These are phyloP conservation scores for Phoxinus phoxinus DNA, from an alignment of 2,113 vertebrate species.

Conservation along the genomic window DNA sequence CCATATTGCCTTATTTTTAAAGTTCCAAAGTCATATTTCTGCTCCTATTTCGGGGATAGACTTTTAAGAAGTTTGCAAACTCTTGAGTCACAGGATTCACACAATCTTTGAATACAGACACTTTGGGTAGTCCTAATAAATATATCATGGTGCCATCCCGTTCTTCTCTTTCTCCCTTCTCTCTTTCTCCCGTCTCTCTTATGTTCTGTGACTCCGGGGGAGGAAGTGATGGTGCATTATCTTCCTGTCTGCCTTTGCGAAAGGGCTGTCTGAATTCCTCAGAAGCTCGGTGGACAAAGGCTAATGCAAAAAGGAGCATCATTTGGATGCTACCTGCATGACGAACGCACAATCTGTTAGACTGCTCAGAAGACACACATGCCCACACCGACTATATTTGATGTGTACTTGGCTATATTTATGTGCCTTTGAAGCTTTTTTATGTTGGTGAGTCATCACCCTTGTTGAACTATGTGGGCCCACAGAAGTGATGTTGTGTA, in stretches of 20 bases:
- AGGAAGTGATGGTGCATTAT: slow-evolving; percentile 20
- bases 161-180: background rate
- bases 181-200: background rate
- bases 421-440: slow-evolving; percentile 39
- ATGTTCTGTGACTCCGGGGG: background rate
- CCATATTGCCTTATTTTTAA: background rate
- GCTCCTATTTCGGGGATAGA: background rate
- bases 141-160: slow-evolving; percentile 13
- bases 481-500: slow-evolving; percentile 22
- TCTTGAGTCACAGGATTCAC: slow-evolving; percentile 3
- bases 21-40: slow-evolving; percentile 9
- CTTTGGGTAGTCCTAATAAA: slow-evolving; percentile 19
- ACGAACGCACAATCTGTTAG: background rate
- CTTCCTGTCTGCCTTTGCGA: slow-evolving; percentile 2
- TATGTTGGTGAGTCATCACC: slow-evolving; percentile 55
- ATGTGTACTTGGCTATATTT: slow-evolving; percentile 42
- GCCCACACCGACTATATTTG: slow-evolving; percentile 19
- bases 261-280: background rate
- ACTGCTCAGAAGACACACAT: slow-evolving; percentile 4
- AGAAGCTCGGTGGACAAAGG: slow-evolving; percentile 5
- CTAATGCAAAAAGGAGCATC: slow-evolving; percentile 12
- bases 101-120: background rate
- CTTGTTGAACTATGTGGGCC: slow-evolving; percentile 35
- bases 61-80: slow-evolving; percentile 16
- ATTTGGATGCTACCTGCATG: slow-evolving; percentile 15